Percentiles rank a stretch among this genome's conserved stretches.
These are phyloP conservation scores for Oryzias sinensis DNA, from an alignment of 2,797 vertebrate genomes.

Conservation along the genomic window DNA sequence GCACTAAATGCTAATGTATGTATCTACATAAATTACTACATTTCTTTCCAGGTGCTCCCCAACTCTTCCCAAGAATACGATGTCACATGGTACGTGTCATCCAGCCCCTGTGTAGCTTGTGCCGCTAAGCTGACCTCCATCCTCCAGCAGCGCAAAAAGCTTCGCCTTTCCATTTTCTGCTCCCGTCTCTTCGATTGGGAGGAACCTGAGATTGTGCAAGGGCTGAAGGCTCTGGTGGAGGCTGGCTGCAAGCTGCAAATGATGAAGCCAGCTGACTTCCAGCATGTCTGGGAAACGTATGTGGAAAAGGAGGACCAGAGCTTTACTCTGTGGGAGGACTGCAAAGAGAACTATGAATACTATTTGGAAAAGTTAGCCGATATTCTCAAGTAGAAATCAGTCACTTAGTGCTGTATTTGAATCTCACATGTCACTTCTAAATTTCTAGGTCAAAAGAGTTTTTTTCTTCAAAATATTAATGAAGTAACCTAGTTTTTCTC, in stretches of 20 bases:
- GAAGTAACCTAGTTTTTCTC: constrained; percentile 5
- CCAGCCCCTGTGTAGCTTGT: constrained; percentile 88
- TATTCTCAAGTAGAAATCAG: constrained; percentile 82
- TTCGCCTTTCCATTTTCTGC: constrained; percentile 86
- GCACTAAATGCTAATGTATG: neutral
- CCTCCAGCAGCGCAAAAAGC: constrained; percentile 79
- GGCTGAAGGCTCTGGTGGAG: constrained; percentile 79
- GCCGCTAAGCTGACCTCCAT: constrained; percentile 79
- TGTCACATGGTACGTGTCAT: constrained; percentile 92
- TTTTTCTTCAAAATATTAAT: neutral
- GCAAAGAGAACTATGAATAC: constrained; percentile 91
- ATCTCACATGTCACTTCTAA: neutral
- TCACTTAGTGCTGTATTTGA: constrained; percentile 4
- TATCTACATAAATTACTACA: no score
- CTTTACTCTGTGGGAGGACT: constrained; percentile 94
- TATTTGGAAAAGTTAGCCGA: constrained; percentile 89
- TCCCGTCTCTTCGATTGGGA: constrained; percentile 95
- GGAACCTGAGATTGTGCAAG: constrained; percentile 84
- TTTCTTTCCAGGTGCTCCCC: constrained; percentile 76
- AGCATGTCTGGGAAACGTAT: constrained; percentile 91
- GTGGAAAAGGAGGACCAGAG: constrained; percentile 86
- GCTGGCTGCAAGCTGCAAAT: constrained; percentile 91
- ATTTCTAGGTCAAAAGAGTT: neutral
- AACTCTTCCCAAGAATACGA: constrained; percentile 75
- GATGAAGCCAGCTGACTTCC: constrained; percentile 95